phyloP scores from a whole-genome alignment of 1,140 invertebrate species.

The Bemisia tabaci region DNA sequence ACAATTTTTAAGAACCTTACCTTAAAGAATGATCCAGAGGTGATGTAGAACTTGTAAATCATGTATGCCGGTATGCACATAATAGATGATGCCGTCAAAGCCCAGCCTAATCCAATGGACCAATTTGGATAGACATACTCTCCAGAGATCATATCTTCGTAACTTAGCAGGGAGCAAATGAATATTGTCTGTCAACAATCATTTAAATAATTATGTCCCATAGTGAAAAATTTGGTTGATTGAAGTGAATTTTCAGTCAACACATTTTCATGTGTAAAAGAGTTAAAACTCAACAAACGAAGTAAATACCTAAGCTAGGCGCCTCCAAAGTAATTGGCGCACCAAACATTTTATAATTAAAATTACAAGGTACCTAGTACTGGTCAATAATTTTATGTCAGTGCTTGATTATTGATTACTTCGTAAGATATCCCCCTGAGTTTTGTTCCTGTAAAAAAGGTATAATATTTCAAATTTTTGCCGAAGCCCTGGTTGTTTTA shows the following conservation, averaged over 20 bases:
- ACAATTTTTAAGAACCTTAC: constrained; percentile 27
- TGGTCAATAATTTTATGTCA: too few species aligned
- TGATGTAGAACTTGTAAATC: constrained; percentile 40
- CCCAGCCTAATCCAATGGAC: constrained; percentile 55
- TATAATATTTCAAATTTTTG: too few species aligned
- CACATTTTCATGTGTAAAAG: too few species aligned
- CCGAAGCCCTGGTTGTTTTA: too few species aligned
- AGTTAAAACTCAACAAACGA: too few species aligned
- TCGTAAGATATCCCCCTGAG: too few species aligned
- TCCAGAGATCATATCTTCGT: constrained; percentile 47
- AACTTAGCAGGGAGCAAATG: constrained; percentile 46
- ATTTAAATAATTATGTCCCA: background rate
- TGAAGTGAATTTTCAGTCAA: background rate
- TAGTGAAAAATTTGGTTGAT: background rate
- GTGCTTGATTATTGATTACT: too few species aligned
- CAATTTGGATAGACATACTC: constrained; percentile 51
- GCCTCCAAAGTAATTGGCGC: too few species aligned
- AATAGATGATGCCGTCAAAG: constrained; percentile 53
- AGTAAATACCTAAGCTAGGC: too few species aligned
- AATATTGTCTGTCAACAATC: constrained; percentile 49
- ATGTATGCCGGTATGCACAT: constrained; percentile 53
- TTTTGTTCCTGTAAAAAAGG: too few species aligned
- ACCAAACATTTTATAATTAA: too few species aligned
- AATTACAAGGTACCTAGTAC: too few species aligned
- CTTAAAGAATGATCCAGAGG: constrained; percentile 37